Base-by-base conservation (phyloP, 1,140 invertebrate species). In the Achatina immaculata region DNA sequence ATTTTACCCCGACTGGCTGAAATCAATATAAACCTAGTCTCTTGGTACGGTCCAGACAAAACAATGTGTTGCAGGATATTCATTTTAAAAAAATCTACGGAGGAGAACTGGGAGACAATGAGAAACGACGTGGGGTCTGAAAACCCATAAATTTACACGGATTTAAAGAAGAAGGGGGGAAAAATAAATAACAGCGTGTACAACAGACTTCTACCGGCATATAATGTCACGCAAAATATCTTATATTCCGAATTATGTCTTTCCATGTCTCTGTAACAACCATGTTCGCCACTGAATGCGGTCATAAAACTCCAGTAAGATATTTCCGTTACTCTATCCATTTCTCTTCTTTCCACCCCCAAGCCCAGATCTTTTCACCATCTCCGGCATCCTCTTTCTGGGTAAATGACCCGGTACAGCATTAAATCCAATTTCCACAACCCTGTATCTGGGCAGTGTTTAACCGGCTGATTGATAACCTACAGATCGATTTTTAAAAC, bases 401-500 rank as follows among this genome's bases (percentile, higher is more conserved):
- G 0, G 58, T 2, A 31, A 62, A 62, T 62, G n/a, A 28, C 58
- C 58, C 31, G 58, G n/a, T 31, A 55, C 48, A 62, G 58, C 28
- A 62, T 21, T 62, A 62, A n/a, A 62, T 62, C 58, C 28, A 62
- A 62, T 62, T 62, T 62, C 58, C 58, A n/a, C 28, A 62, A 28
- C 1, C 58, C 28, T 28, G 58, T 62, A 62, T 62, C 28, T 62
- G 28, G 31, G 16, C n/a, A 62, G 58, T 62, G 58, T 62, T 62
- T 62, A 62, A 28, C 1, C 58, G n/a, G n/a, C n/a, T 62, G 58
- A 62, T 62, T 62, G 58, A 62, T 62, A 28, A 34, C 58, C 58
- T 31, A 62, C 58, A 31, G 58, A 62, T 62, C 58, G 58, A 62
- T 31, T 31, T 62, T 62, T 62, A 62, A 62, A 62, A 62, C 58